Percentiles rank a stretch among this genome's conserved stretches.
Conservation (phyloP, 1,140 invertebrate species). For the Homalodisca vitripennis region DNA sequence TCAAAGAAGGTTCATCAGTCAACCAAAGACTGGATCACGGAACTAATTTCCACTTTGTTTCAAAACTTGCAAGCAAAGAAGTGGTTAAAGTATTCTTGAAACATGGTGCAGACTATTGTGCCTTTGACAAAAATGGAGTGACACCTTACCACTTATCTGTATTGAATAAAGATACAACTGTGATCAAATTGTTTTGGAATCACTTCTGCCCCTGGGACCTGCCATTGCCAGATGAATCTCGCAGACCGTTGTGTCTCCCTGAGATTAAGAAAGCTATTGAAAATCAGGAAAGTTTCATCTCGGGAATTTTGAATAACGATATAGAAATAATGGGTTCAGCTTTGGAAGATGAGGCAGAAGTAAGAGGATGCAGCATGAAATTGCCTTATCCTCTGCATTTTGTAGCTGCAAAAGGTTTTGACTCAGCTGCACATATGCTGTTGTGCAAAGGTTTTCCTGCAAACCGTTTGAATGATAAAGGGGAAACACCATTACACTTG, state of each 20-base stretch:
- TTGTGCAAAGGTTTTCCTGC: neutral
- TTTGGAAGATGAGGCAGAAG: neutral
- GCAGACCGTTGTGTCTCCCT: neutral
- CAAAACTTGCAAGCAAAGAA: neutral
- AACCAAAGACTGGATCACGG: neutral
- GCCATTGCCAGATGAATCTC: neutral
- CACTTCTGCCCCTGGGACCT: neutral
- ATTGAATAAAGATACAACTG: neutral
- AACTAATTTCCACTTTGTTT: conserved; percentile 17
- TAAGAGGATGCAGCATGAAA: conserved; percentile 1
- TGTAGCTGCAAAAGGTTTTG: neutral
- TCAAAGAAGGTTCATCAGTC: neutral
- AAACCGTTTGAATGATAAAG: neutral
- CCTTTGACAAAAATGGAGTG: neutral
- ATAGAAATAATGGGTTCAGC: neutral
- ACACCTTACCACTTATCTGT: neutral
- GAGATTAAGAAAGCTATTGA: neutral
- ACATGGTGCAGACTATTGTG: neutral
- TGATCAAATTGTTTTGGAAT: neutral
- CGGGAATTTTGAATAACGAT: neutral
- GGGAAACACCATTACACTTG: neutral
- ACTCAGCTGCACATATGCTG: neutral
- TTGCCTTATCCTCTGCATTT: neutral
- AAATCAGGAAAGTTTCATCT: neutral
- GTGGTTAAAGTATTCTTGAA: neutral